Conservation (phyloP, 2,888 invertebrate genomes). For the Erebia ligea region DNA sequence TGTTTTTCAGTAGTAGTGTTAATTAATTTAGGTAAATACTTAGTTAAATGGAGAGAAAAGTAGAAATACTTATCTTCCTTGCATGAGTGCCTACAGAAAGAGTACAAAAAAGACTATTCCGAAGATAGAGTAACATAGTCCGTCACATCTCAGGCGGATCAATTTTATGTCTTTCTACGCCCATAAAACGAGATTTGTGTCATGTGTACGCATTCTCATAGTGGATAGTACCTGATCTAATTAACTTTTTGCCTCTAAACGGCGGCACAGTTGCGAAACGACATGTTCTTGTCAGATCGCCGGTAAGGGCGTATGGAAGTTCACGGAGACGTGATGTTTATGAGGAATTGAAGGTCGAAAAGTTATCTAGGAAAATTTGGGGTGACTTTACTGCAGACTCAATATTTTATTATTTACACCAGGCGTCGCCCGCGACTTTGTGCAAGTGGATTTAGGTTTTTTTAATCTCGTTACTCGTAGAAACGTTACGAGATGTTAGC, state of each 20-base stretch:
- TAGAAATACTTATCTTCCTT: neutral
- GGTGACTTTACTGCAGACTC: no score
- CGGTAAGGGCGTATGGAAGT: slow-evolving; percentile 3
- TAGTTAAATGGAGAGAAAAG: no score
- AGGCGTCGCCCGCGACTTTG: no score
- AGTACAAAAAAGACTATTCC: neutral
- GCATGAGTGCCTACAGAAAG: neutral
- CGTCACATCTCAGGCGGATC: slow-evolving; percentile 20
- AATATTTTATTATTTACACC: no score
- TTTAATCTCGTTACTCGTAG: no score
- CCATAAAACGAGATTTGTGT: slow-evolving; percentile 29
- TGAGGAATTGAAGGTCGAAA: neutral
- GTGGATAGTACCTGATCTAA: slow-evolving; percentile 58
- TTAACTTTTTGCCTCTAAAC: slow-evolving; percentile 74
- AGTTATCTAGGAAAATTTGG: neutral
- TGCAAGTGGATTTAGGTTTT: no score
- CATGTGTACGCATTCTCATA: slow-evolving; percentile 35
- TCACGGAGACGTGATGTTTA: neutral
- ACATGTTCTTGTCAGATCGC: slow-evolving; percentile 13
- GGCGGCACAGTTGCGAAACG: slow-evolving; percentile 11
- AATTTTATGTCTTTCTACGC: slow-evolving; percentile 18
- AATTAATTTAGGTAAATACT: no score
- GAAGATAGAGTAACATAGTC: slow-evolving; percentile 15
- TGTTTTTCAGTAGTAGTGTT: no score
- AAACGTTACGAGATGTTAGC: no score